Percentiles rank a stretch among this genome's conserved stretches.
phyloP scores from a whole-genome alignment of 2,888 invertebrate species.

The Eupithecia vulgata region DNA sequence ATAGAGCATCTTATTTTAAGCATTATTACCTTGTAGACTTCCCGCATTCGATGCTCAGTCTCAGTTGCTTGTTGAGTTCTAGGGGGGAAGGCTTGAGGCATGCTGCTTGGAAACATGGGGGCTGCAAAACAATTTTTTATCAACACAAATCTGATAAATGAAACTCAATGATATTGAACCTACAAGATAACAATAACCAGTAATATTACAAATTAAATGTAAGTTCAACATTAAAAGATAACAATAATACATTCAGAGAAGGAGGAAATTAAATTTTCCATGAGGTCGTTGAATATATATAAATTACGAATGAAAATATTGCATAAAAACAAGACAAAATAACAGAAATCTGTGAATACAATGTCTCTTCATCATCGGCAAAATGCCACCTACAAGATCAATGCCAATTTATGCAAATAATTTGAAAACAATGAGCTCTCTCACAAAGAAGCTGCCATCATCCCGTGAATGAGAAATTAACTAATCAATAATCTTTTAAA shows the following conservation, averaged over 20 bases:
- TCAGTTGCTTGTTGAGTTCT: conserved; percentile 85
- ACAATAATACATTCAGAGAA: background rate
- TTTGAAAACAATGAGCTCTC: conserved; percentile 52
- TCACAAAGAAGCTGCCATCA: conserved; percentile 46
- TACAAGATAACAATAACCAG: background rate
- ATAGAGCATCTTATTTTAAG: background rate
- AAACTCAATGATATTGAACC: background rate
- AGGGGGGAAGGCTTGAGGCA: conserved; percentile 84
- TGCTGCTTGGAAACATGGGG: conserved; percentile 64
- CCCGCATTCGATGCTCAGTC: conserved; percentile 93
- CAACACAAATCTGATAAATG: background rate
- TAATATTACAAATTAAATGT: background rate
- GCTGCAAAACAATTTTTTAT: conserved; percentile 52
- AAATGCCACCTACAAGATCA: conserved; percentile 47
- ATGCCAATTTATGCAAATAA: conserved; percentile 61
- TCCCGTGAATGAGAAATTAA: conserved; percentile 42
- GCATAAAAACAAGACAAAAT: conserved; percentile 35
- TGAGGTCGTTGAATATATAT: conserved; percentile 15
- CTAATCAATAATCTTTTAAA: conserved; percentile 39
- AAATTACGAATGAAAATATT: conserved; percentile 18
- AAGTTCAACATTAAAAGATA: background rate
- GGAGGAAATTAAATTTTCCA: background rate
- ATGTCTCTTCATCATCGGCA: conserved; percentile 39
- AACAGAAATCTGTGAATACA: conserved; percentile 46
- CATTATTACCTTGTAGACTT: conserved; percentile 90